Conservation (phyloP, 2,113 vertebrate genomes). For the Platanista minor region DNA sequence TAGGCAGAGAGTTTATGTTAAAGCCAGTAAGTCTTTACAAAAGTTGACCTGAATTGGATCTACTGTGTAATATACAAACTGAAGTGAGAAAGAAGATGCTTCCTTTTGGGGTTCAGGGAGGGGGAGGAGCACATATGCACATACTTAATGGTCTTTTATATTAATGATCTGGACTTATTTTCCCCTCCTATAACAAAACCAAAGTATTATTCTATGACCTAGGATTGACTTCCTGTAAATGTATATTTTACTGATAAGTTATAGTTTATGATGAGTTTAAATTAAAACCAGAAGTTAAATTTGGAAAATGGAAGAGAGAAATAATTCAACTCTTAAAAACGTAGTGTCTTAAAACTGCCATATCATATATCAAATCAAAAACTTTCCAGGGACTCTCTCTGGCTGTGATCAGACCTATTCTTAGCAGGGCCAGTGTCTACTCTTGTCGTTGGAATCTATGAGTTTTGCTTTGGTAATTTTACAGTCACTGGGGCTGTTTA, state of each 20-base stretch:
- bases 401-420: constrained; percentile 44
- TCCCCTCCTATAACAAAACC: constrained; percentile 13
- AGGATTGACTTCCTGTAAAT: constrained; percentile 57
- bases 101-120: neutral
- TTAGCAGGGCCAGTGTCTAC: neutral
- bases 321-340: constrained; percentile 55
- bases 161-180: neutral
- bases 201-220: constrained; percentile 34
- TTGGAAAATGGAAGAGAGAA: constrained; percentile 48
- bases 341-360: constrained; percentile 30
- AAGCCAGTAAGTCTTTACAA: neutral
- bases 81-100: neutral
- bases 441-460: neutral
- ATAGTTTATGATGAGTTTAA: constrained; percentile 56
- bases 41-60: constrained; percentile 26
- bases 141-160: constrained; percentile 22
- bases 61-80: neutral
- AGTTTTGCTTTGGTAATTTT: constrained; percentile 42
- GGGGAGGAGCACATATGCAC: neutral
- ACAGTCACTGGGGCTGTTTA: neutral
- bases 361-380: constrained; percentile 49
- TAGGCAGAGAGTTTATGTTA: neutral
- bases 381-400: neutral
- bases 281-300: constrained; percentile 73
- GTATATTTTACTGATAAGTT: constrained; percentile 66